phyloP scores from a whole-genome alignment of 2,113 vertebrate genomes.

The Xiphophorus hellerii region DNA sequence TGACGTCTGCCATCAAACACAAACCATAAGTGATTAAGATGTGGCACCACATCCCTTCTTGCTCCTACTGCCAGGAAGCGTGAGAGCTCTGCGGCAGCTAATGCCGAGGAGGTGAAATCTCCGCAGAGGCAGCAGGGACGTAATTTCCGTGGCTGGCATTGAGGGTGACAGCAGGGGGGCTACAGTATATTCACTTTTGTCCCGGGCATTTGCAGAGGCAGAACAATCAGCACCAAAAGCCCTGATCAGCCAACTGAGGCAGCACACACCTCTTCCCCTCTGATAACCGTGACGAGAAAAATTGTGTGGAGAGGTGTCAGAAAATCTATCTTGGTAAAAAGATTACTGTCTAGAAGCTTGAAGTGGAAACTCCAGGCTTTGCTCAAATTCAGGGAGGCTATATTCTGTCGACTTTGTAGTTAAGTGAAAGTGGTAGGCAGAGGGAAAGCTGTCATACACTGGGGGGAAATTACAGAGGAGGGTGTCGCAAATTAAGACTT shows the following conservation, averaged over 20 bases:
- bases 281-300: slow-evolving; percentile 38
- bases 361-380: slow-evolving; percentile 24
- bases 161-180: slow-evolving; percentile 28
- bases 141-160: slow-evolving; percentile 31
- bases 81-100: slow-evolving; percentile 23
- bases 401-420: slow-evolving; percentile 31
- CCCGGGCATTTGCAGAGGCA: slow-evolving; percentile 33
- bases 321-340: slow-evolving; percentile 44
- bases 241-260: slow-evolving; percentile 39
- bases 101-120: slow-evolving; percentile 33
- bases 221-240: slow-evolving; percentile 29
- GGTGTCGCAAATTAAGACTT: slow-evolving; percentile 43
- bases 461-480: slow-evolving; percentile 33
- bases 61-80: slow-evolving; percentile 20
- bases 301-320: slow-evolving; percentile 29
- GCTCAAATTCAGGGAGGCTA: slow-evolving; percentile 26
- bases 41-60: slow-evolving; percentile 8
- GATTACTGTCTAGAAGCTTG: slow-evolving; percentile 31
- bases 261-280: slow-evolving; percentile 34
- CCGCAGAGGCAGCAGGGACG: slow-evolving; percentile 6
- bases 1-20: slow-evolving; percentile 28
- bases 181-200: slow-evolving; percentile 49
- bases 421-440: slow-evolving; percentile 23
- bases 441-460: slow-evolving; percentile 32
- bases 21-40: slow-evolving; percentile 51